These are phyloP conservation scores for Caenorhabditis japonica DNA, from an alignment of 2,888 invertebrate species.

Conservation along the genomic window DNA sequence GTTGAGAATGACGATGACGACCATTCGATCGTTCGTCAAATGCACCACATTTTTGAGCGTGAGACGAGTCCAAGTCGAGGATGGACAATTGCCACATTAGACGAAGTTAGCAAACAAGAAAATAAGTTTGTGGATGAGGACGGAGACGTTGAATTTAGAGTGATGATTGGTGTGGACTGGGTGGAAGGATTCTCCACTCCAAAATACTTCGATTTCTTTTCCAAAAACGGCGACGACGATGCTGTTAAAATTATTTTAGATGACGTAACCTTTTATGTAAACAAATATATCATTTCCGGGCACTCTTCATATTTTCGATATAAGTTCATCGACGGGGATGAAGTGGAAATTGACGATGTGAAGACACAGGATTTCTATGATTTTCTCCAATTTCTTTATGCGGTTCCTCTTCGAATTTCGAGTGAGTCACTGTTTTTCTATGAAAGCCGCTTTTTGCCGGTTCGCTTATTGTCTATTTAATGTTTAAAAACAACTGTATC, in stretches of 20 bases:
- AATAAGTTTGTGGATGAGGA: slow-evolving; percentile 14
- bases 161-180: slow-evolving; percentile 20
- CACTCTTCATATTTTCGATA: slow-evolving; percentile 5
- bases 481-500: too few relatives aligned
- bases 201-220: slow-evolving; percentile 22
- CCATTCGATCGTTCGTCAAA: slow-evolving; percentile 32
- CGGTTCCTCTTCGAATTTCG: slow-evolving; percentile 24
- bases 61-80: slow-evolving; percentile 28
- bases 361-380: slow-evolving; percentile 16
- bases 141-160: slow-evolving; percentile 9
- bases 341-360: slow-evolving; percentile 8
- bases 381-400: slow-evolving; percentile 28
- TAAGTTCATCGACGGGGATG: neutral
- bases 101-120: slow-evolving; percentile 1
- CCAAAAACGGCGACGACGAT: slow-evolving; percentile 7
- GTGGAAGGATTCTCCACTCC: slow-evolving; percentile 27
- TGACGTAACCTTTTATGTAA: slow-evolving; percentile 4
- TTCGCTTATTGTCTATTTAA: too few relatives aligned
- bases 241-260: slow-evolving; percentile 5
- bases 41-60: slow-evolving; percentile 18
- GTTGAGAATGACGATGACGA: slow-evolving; percentile 11
- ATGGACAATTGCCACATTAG: slow-evolving; percentile 17
- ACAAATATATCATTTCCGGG: slow-evolving; percentile 23
- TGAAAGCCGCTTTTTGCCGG: too few relatives aligned
- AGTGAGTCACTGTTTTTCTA: slow-evolving; percentile 11